Evolutionary conservation across 2,888 invertebrate genomes (phyloP), one percentile per base, ranked within the genome.

Genomic region (Aspidapion aeneum): DNA sequence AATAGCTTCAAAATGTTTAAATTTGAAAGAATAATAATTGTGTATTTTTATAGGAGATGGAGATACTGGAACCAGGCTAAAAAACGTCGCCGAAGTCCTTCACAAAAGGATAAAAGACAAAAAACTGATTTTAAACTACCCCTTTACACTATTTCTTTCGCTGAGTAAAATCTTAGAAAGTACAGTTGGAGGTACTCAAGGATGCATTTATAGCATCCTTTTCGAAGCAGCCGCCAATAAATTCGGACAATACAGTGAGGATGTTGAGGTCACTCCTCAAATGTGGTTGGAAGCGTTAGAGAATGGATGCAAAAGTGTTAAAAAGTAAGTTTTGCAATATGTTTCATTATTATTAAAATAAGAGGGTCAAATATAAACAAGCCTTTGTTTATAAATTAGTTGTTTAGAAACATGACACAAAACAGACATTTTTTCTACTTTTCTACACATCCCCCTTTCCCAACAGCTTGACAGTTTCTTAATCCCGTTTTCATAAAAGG

Each of bases 171-270:
- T 89, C 3, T 86, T 89, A 0, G 91, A 91, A 74, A 84, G 83
- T 18, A 81, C 82, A 56, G 90, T 93, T 86, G 92, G 91, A 0
- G 93, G 94, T 0, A 88, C 90, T 0, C 88, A 90, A 0, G 93
- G 93, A 0, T 93, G 89, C 1, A 82, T 94, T 55, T 93, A 93
- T 80, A 87, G 90, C 65, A 81, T 94, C 65, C 85, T 92, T 64
- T 84, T 94, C 63, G 85, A 90, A 1, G 86, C 88, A 0, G 87
- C 86, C 0, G 84, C 86, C 0, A 82, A 82, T 57, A 78, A 81
- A 55, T 79, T 86, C 58, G 74, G 79, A 22, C 72, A 74, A 79
- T 82, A 71, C 59, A 58, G 67, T 0, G 74, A 74, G 18, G 66
- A 69, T 7, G 67, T 68, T 16, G 60, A 67, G 17, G 66, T 79